phyloP scores from a whole-genome alignment of 2,797 vertebrate species.

The Myiotriccus ornatus region DNA sequence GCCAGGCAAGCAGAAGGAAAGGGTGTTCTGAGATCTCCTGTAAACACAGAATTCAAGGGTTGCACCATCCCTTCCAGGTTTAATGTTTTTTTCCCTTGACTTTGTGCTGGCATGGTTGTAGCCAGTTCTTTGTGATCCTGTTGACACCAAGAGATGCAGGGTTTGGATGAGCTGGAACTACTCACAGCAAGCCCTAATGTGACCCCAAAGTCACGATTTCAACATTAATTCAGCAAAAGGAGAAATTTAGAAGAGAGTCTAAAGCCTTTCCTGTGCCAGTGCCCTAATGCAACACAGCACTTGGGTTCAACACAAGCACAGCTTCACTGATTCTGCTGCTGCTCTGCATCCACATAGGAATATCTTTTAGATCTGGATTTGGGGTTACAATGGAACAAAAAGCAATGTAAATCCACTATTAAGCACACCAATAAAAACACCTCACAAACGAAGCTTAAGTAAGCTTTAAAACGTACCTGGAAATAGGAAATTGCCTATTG shows the following conservation, averaged over 20 bases:
- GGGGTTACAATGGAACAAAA: background rate
- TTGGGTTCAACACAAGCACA: background rate
- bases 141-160: background rate
- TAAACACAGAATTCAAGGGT: background rate
- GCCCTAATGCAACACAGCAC: background rate
- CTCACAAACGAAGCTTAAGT: background rate
- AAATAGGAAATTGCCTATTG: slow-evolving; percentile 8
- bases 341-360: background rate
- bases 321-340: background rate
- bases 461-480: slow-evolving; percentile 38
- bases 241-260: background rate
- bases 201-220: background rate
- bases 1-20: slow-evolving; percentile 50
- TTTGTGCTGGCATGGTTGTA: background rate
- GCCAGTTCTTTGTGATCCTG: background rate
- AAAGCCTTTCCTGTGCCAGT: background rate
- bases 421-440: slow-evolving; percentile 15
- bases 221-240: background rate
- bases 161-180: background rate
- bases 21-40: background rate
- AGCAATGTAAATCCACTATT: background rate
- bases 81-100: background rate
- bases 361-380: background rate
- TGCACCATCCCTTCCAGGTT: background rate
- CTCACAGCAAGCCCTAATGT: background rate